These are phyloP conservation scores for Drosophila nr. fundita DNA, from an alignment of 2,888 invertebrate species.

Conservation along the genomic window DNA sequence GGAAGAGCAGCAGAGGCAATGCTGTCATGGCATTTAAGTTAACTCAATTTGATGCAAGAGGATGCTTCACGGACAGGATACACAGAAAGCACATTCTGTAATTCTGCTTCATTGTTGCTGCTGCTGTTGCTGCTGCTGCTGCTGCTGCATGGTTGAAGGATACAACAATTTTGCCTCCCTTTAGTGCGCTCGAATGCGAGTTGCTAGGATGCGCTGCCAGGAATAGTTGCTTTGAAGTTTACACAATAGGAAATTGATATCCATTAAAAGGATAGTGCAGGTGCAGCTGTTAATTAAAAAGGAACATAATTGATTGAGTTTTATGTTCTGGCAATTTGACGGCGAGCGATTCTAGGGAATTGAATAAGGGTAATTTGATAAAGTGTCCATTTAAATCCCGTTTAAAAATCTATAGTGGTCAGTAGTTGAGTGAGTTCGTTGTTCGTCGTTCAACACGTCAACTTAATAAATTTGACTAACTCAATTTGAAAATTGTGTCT, in stretches of 20 bases:
- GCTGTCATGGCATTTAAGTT: constrained; percentile 20
- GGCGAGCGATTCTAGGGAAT: background rate
- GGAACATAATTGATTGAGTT: constrained; percentile 42
- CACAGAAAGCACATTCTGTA: background rate
- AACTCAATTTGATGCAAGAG: constrained; percentile 38
- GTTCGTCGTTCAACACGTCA: background rate
- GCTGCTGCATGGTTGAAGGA: background rate
- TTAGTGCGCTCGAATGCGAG: background rate
- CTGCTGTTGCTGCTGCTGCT: fast-evolving
- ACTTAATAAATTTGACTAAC: background rate
- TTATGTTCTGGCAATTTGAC: constrained; percentile 5
- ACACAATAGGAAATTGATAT: constrained; percentile 15
- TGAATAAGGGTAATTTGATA: background rate
- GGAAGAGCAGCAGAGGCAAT: constrained; percentile 3
- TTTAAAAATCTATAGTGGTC: background rate
- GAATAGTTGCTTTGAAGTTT: constrained; percentile 20
- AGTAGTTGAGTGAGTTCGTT: background rate
- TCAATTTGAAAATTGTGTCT: background rate
- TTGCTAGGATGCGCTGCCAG: background rate
- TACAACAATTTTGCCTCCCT: background rate
- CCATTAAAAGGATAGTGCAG: background rate
- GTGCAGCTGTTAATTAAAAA: constrained; percentile 26
- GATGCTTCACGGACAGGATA: constrained; percentile 12
- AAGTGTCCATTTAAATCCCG: background rate
- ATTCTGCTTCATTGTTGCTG: constrained; percentile 2